phyloP scores from a whole-genome alignment of 2,797 vertebrate genomes.

The Hydrolagus colliei region DNA sequence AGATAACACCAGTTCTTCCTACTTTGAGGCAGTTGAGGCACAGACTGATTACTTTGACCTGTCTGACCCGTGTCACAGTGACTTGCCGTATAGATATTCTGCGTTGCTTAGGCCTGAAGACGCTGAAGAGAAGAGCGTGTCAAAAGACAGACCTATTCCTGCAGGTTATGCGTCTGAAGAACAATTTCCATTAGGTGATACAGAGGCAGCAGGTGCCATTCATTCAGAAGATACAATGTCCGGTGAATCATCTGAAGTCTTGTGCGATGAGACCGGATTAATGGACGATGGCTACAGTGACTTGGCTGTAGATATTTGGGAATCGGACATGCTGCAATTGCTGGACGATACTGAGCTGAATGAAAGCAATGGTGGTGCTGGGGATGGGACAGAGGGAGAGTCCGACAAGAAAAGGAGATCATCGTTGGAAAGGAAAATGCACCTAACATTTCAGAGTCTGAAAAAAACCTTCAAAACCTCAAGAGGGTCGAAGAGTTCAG shows the following conservation, averaged over 20 bases:
- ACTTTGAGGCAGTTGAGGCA: not conserved
- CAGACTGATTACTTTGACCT: constrained; percentile 14
- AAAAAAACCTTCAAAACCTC: constrained; percentile 8
- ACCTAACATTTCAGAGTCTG: constrained; percentile 23
- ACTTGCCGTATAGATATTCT: not conserved
- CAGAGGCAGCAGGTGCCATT: not conserved
- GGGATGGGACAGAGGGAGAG: not conserved
- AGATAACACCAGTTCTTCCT: not conserved
- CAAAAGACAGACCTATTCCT: not conserved
- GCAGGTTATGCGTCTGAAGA: not conserved
- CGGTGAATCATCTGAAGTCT: constrained; percentile 10
- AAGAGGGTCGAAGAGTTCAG: not conserved
- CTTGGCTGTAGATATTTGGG: not conserved
- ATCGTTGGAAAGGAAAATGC: constrained; percentile 8
- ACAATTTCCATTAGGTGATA: not conserved
- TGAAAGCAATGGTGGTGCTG: not conserved
- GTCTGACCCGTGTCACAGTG: not conserved
- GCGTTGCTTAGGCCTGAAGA: not conserved
- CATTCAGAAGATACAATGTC: not conserved
- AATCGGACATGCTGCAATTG: constrained; percentile 15
- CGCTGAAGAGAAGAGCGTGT: not conserved
- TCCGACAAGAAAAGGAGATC: not conserved
- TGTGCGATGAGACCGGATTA: constrained; percentile 9
- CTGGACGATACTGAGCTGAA: constrained; percentile 2
- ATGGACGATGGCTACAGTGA: not conserved